Conservation (phyloP, 2,888 invertebrate species). For the Amiota communis region DNA sequence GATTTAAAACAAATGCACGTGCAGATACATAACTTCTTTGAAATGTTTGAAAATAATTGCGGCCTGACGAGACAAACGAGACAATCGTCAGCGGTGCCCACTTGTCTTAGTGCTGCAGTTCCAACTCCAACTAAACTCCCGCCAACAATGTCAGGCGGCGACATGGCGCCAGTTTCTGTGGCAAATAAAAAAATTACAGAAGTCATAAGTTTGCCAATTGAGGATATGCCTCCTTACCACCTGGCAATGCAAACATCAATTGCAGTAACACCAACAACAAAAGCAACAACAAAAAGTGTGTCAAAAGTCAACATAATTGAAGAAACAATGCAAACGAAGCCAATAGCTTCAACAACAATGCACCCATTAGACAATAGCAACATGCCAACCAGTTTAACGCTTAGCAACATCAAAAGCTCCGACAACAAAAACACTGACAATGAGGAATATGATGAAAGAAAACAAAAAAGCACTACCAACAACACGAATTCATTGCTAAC, state of each 20-base stretch:
- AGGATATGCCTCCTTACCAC: not conserved
- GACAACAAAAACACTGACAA: constrained; percentile 13
- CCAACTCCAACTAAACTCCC: not conserved
- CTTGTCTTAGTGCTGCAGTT: constrained; percentile 35
- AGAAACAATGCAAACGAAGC: constrained; percentile 32
- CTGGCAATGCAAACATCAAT: constrained; percentile 32
- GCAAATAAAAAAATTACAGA: constrained; percentile 30
- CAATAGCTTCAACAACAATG: constrained; percentile 39
- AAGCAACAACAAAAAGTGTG: constrained; percentile 44
- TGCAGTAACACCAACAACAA: constrained; percentile 32
- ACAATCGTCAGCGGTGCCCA: constrained; percentile 35
- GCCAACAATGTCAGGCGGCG: not conserved
- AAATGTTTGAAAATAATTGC: constrained; percentile 59
- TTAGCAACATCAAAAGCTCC: constrained; percentile 19
- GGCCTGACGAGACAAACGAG: constrained; percentile 32
- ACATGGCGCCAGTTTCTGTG: constrained; percentile 22
- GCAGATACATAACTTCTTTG: constrained; percentile 66
- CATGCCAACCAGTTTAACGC: constrained; percentile 35
- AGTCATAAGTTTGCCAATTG: constrained; percentile 42
- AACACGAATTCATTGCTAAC: constrained; percentile 51
- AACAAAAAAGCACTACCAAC: constrained; percentile 43
- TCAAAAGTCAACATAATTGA: constrained; percentile 49
- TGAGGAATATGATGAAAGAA: constrained; percentile 29
- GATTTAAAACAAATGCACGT: constrained; percentile 65
- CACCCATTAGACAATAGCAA: constrained; percentile 36